Percentiles rank a stretch among this genome's conserved stretches.
These are phyloP conservation scores for Mirza zaza DNA, from an alignment of 2,113 vertebrate genomes.

Conservation along the genomic window DNA sequence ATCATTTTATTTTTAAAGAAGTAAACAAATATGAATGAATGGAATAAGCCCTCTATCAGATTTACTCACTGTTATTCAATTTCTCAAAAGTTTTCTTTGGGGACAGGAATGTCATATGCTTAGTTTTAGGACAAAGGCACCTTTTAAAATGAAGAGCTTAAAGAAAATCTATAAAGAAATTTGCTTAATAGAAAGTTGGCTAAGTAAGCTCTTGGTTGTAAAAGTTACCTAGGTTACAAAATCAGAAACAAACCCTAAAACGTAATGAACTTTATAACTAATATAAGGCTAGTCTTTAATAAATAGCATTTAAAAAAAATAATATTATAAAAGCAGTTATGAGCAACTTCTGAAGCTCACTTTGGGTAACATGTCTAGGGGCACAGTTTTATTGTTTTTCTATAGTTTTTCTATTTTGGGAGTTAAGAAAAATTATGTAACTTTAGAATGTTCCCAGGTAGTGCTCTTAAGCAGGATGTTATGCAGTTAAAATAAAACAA, in stretches of 20 bases:
- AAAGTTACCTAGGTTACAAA: constrained; percentile 36
- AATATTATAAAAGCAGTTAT: neutral
- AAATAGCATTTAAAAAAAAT: neutral
- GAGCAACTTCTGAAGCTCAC: constrained; percentile 12
- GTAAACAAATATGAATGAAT: neutral
- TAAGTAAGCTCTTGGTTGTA: constrained; percentile 38
- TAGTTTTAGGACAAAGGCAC: constrained; percentile 63
- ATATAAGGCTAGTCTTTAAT: constrained; percentile 7
- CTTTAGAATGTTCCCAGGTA: neutral
- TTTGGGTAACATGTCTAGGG: constrained; percentile 5
- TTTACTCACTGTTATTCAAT: constrained; percentile 17
- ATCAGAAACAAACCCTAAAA: constrained; percentile 2
- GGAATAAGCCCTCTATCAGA: constrained; percentile 35
- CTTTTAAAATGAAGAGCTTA: constrained; percentile 57
- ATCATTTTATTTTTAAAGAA: constrained; percentile 46
- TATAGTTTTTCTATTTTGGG: constrained; percentile 28
- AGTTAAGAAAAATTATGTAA: constrained; percentile 44
- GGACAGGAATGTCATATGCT: constrained; percentile 43
- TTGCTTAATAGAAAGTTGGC: constrained; percentile 27
- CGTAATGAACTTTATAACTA: constrained; percentile 34
- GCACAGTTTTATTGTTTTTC: neutral
- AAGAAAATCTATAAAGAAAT: constrained; percentile 51
- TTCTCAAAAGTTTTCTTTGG: constrained; percentile 41
- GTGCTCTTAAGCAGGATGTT: neutral
- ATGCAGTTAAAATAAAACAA: neutral